Base-by-base conservation (phyloP, 2,888 invertebrate genomes). In the Erynnis tages region DNA sequence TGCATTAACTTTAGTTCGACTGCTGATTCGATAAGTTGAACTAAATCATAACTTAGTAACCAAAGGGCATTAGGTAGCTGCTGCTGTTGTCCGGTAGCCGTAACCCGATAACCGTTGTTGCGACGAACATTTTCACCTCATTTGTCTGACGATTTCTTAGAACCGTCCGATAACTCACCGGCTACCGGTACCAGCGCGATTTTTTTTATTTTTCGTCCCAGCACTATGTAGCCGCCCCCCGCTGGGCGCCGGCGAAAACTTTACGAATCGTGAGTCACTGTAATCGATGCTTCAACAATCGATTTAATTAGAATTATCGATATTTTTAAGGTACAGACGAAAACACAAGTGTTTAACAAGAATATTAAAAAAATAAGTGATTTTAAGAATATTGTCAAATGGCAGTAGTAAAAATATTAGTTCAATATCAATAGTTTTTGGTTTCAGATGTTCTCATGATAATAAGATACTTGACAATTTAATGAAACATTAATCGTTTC, bases 271-370 rank as follows among this genome's bases (percentile, higher is more conserved):
- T 69, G 65, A 66, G 65, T 66, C 65, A 63, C 49, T 76, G 82
- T 79, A 84, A 83, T 82, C 81, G 82, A 82, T 82, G 82, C 76
- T 79, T 82, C 81, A 78, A 82, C 82, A 82, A 82, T 82, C 84
- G 82, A 75, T 84, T 82, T 84, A 82, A 82, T 86, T 85, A 80
- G 82, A 83, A 82, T 79, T 81, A 82, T 83, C 75, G 79, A 76
- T 71, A 75, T 79, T 79, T 80, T 76, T 62, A 52, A 57, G 53
- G 77, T 77, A 82, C 74, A 57, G 40, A 61, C 59, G 54, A 0
- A 32, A 7, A 6, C 29, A 57, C 37, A 66, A 63, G 54, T 64
- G 56, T 40, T 54, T 10, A n/a, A n/a, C n/a, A n/a, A n/a, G n/a
- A n/a, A n/a, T n/a, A n/a, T n/a, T n/a, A n/a, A n/a, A n/a, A n/a